Evolutionary conservation across 2,113 vertebrate species (phyloP).

Genomic region (Isurus oxyrinchus): DNA sequence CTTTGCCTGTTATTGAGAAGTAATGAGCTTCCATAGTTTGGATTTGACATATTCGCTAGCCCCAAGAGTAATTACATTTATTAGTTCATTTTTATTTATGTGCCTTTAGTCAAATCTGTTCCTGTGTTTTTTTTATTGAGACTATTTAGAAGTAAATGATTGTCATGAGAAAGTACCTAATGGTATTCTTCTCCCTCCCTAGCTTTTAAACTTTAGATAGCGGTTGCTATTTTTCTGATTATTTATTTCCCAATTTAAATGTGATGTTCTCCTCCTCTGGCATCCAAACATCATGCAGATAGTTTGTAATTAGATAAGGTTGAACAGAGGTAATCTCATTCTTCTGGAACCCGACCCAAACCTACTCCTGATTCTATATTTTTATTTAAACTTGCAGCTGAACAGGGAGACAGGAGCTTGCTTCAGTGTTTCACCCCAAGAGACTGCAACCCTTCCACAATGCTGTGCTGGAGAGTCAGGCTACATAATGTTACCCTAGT

Average conservation of each 20-base stretch:
- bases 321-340: neutral
- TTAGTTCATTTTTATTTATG: slow-evolving; percentile 32
- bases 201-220: slow-evolving; percentile 10
- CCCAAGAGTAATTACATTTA: slow-evolving; percentile 28
- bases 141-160: slow-evolving; percentile 28
- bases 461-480: neutral
- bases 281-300: neutral
- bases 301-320: neutral
- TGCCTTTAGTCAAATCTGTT: slow-evolving; percentile 8
- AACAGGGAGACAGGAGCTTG: neutral
- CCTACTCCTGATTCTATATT: neutral
- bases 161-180: neutral
- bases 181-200: neutral
- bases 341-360: neutral
- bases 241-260: slow-evolving; percentile 34
- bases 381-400: neutral
- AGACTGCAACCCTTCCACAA: neutral
- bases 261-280: neutral
- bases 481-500: neutral
- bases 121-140: slow-evolving; percentile 2
- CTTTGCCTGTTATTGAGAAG: slow-evolving; percentile 18
- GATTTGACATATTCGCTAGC: neutral
- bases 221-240: slow-evolving; percentile 15
- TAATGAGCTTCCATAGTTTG: slow-evolving; percentile 15
- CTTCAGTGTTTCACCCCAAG: neutral